These are phyloP conservation scores for Otis tarda DNA, from an alignment of 2,113 vertebrate genomes.

Conservation along the genomic window DNA sequence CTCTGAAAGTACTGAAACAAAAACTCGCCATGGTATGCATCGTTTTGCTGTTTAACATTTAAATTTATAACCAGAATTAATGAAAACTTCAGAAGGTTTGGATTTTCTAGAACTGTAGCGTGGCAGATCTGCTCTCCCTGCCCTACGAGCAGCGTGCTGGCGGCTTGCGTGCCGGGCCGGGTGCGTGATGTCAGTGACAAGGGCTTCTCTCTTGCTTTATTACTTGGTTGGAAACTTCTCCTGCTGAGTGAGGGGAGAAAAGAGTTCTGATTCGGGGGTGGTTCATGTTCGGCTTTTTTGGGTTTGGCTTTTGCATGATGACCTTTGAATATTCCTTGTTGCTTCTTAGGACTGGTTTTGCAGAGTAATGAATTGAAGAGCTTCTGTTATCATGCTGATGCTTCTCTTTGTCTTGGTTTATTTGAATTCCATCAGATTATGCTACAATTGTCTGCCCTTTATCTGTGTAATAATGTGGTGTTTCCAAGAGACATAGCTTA, in stretches of 20 bases:
- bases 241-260: not conserved
- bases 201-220: not conserved
- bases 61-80: not conserved
- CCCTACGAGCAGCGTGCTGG: fast-evolving
- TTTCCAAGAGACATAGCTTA: slow-evolving; percentile 32
- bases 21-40: fast-evolving
- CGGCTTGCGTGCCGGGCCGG: not conserved
- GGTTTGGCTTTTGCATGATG: not conserved
- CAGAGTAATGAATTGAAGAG: not conserved
- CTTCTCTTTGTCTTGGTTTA: slow-evolving; percentile 55
- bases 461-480: slow-evolving; percentile 1
- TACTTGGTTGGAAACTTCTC: not conserved
- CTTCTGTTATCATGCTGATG: slow-evolving; percentile 53
- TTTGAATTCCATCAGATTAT: slow-evolving; percentile 49
- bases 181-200: not conserved
- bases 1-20: not conserved
- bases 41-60: not conserved
- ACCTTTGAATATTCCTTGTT: slow-evolving; percentile 60
- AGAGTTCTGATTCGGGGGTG: not conserved
- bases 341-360: not conserved
- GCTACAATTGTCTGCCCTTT: slow-evolving; percentile 29
- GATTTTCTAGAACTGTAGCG: not conserved
- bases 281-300: not conserved
- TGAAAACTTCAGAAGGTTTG: not conserved
- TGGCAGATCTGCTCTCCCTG: not conserved